Evolutionary conservation across 1,140 invertebrate species (phyloP), one percentile per base, ranked within the genome.

Genomic region (Yoshiicerus persimilis): DNA sequence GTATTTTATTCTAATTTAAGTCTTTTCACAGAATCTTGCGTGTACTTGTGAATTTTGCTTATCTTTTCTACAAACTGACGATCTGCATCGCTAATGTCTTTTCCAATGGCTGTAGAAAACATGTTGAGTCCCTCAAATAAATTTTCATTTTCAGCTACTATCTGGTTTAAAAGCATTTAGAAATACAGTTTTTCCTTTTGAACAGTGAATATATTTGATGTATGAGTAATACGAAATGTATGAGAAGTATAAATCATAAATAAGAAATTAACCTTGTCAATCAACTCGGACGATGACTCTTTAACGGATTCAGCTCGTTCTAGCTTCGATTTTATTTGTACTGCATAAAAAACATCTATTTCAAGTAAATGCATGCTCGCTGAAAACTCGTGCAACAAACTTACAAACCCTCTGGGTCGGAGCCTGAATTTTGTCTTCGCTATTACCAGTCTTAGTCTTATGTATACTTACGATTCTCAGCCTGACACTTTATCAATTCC

Each of bases 81-180:
- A 36, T 86, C 84, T 2, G 36, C 13, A 2, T 77, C 84, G 4
- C n/a, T 5, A 77, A 88, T 66, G 5, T 88, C 83, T 13, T 88
- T 38, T n/a, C 70, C 66, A 62, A 88, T 27, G 30, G 84, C 34
- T 47, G 64, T 77, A 47, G 70, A 30, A 3, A 88, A 36, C 32
- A 56, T 30, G n/a, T 62, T 84, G 10, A 88, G 20, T 32, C 87
- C 87, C 75, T 39, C 39, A 20, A 32, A 66, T 30, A 88, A 34
- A 41, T 88, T 84, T 13, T 77, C 83, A 39, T 88, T 88, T 70
- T 88, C 84, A 0, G 25, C 66, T 1, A 86, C 62, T 23, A 88
- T 39, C 87, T 88, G 25, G 2, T 39, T 38, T n/a, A 84, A 62
- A 30, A 25, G 16, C 32, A 30, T 66, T 25, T 1, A 5, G 20